A percentile compares a stretch with the other conserved stretches of the same genome.
phyloP scores from a whole-genome alignment of 2,888 invertebrate species.

The Acronicta leporina region DNA sequence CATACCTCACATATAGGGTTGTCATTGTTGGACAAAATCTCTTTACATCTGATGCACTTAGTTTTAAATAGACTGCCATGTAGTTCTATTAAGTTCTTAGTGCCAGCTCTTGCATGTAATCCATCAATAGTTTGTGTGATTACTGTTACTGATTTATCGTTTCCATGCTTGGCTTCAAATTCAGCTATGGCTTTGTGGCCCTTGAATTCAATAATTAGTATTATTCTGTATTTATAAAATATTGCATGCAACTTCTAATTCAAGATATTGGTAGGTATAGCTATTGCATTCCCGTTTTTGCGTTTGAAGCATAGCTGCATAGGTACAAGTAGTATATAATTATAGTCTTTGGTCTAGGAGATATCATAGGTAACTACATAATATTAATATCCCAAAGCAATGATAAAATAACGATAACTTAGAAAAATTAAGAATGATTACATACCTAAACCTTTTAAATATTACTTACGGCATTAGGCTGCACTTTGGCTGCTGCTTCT shows the following conservation, averaged over 20 bases:
- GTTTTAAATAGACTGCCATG: slow-evolving; percentile 93
- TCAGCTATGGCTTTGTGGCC: slow-evolving; percentile 91
- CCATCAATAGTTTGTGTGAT: slow-evolving; percentile 98
- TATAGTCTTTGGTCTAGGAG: too few relatives aligned
- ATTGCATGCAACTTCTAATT: too few relatives aligned
- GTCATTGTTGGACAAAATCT: slow-evolving; percentile 89
- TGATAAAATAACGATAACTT: too few relatives aligned
- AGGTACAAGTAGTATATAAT: too few relatives aligned
- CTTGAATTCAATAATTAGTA: slow-evolving; percentile 65
- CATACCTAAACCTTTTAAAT: too few relatives aligned
- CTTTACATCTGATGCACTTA: slow-evolving; percentile 89
- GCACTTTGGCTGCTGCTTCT: slow-evolving; percentile 90
- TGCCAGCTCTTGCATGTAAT: slow-evolving; percentile 95
- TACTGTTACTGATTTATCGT: slow-evolving; percentile 87
- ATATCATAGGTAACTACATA: too few relatives aligned
- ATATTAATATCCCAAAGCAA: too few relatives aligned
- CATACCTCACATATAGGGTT: slow-evolving; percentile 92
- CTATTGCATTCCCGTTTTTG: too few relatives aligned
- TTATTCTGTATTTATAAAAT: too few relatives aligned
- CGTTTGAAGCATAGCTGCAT: too few relatives aligned
- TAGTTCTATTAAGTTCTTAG: slow-evolving; percentile 92
- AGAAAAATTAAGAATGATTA: too few relatives aligned
- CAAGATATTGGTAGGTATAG: too few relatives aligned
- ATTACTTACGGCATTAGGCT: slow-evolving; percentile 89
- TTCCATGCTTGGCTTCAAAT: slow-evolving; percentile 86